Conservation (phyloP, 2,113 vertebrate species). For the Ifrita kowaldi region DNA sequence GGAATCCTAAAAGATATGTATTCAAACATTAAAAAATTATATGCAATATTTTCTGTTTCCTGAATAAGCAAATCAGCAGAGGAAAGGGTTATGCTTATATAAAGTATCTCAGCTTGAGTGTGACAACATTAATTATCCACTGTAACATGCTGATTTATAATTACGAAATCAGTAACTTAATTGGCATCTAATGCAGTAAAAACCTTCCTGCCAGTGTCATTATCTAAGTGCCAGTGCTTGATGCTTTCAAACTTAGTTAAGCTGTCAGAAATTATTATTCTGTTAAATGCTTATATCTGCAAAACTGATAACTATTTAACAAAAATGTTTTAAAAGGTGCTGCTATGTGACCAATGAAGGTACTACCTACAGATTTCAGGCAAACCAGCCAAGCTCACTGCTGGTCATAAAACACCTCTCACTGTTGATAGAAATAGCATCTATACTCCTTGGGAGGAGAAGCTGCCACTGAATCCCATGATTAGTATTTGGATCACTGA, state of each 20-base stretch:
- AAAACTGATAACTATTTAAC: background rate
- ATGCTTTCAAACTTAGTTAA: slow-evolving; percentile 52
- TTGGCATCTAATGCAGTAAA: slow-evolving; percentile 68
- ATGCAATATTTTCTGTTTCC: slow-evolving; percentile 50
- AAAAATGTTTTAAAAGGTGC: background rate
- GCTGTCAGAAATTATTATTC: slow-evolving; percentile 36
- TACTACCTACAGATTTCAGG: background rate
- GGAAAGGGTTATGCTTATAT: slow-evolving; percentile 40
- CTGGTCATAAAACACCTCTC: background rate
- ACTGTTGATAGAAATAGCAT: background rate
- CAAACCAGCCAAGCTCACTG: background rate
- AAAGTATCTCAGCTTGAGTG: slow-evolving; percentile 59
- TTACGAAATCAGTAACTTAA: slow-evolving; percentile 76
- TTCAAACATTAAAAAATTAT: slow-evolving; percentile 39
- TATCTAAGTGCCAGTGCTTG: slow-evolving; percentile 41
- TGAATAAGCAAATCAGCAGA: slow-evolving; percentile 62
- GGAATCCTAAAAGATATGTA: background rate
- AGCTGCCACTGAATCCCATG: background rate
- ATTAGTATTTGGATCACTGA: background rate
- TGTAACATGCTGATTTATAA: slow-evolving; percentile 64
- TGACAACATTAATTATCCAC: slow-evolving; percentile 70
- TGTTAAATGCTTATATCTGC: background rate
- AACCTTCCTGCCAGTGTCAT: slow-evolving; percentile 56
- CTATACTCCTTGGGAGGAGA: background rate
- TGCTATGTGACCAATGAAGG: background rate